Conservation (phyloP, 2,888 invertebrate genomes). For the Pyrrhia umbra region DNA sequence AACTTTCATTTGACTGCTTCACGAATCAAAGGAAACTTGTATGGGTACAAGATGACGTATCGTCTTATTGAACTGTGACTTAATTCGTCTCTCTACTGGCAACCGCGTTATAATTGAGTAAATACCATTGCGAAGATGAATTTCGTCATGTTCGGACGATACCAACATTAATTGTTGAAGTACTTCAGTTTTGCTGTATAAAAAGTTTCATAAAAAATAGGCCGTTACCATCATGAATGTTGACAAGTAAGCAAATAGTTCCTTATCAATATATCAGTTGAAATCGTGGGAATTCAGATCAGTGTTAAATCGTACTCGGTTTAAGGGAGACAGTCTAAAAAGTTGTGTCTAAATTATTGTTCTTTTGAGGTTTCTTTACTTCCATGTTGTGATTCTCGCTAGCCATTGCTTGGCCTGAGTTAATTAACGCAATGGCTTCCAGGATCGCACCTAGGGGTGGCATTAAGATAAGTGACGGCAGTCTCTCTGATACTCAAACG, state of each 20-base stretch:
- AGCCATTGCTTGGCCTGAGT: constrained; percentile 21
- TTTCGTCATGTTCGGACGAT: constrained; percentile 53
- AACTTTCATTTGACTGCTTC: constrained; percentile 47
- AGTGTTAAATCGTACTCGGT: constrained; percentile 29
- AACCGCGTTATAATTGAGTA: constrained; percentile 46
- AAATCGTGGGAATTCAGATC: constrained; percentile 66
- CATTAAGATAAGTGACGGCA: constrained; percentile 93
- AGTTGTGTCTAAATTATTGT: constrained; percentile 8
- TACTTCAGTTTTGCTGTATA: constrained; percentile 10
- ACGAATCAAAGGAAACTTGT: constrained; percentile 44
- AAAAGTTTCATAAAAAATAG: constrained; percentile 4
- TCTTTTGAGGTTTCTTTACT: not conserved
- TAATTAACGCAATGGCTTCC: constrained; percentile 61
- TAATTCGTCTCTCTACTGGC: constrained; percentile 53
- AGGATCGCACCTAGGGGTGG: constrained; percentile 88
- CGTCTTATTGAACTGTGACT: constrained; percentile 44
- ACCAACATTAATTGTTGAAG: constrained; percentile 14
- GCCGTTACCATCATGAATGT: constrained; percentile 47
- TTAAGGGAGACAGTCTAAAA: constrained; percentile 8
- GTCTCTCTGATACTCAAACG: constrained; percentile 96
- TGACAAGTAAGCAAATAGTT: constrained; percentile 64
- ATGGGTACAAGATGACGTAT: constrained; percentile 29
- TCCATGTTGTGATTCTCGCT: constrained; percentile 8
- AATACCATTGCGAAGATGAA: constrained; percentile 53
- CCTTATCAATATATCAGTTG: constrained; percentile 61